Conservation (phyloP, 2,888 invertebrate species). For the Tortrix viridana region DNA sequence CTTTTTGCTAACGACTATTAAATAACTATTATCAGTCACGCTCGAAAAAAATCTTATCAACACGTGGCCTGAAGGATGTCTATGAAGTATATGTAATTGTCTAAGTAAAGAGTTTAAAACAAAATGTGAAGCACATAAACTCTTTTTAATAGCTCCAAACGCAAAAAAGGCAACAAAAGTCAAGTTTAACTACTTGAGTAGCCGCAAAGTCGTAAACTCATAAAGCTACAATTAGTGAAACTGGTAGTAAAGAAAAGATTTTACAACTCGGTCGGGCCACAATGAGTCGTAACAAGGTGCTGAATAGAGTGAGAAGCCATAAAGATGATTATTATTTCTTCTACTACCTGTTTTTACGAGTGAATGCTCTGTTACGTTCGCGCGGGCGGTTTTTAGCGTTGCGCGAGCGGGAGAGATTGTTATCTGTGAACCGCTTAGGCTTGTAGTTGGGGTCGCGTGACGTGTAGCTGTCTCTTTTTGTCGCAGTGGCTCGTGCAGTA, state of each 20-base stretch:
- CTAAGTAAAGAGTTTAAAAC: no score
- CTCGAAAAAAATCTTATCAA: conserved; percentile 80
- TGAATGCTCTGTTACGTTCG: conserved; percentile 67
- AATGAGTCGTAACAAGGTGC: conserved; percentile 85
- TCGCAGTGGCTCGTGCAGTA: conserved; percentile 78
- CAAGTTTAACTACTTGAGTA: conserved; percentile 74
- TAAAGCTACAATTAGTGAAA: conserved; percentile 84
- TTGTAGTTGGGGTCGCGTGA: conserved; percentile 57
- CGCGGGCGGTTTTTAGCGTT: conserved; percentile 46
- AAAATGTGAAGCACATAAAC: neutral
- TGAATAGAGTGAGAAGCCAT: conserved; percentile 85
- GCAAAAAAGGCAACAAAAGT: conserved; percentile 65
- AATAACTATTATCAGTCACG: conserved; percentile 78
- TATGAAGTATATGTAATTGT: no score
- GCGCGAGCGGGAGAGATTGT: conserved; percentile 65
- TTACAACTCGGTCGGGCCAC: conserved; percentile 82
- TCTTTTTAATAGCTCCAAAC: conserved; percentile 27
- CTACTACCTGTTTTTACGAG: conserved; percentile 85
- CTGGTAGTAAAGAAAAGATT: conserved; percentile 84
- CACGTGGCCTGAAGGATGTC: conserved; percentile 59
- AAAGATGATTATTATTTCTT: conserved; percentile 86
- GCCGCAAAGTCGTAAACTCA: conserved; percentile 82
- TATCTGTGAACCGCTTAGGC: conserved; percentile 62
- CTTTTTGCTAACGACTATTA: conserved; percentile 83
- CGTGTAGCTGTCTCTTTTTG: conserved; percentile 66